Evolutionary conservation across 2,797 vertebrate species (phyloP), one percentile per base, ranked within the genome.

Genomic region (Notolabrus celidotus): DNA sequence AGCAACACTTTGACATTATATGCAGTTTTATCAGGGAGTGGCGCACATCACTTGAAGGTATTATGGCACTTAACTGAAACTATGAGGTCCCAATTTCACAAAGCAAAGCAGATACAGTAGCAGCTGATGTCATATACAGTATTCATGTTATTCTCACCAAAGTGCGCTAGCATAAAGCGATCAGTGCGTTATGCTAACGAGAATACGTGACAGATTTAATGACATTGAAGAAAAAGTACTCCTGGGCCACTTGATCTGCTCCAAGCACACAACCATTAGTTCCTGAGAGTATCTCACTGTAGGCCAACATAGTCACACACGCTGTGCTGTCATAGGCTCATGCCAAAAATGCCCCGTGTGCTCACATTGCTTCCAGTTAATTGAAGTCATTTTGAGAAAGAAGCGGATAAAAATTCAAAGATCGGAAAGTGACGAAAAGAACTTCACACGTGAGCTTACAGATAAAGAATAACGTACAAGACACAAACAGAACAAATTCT

Each of bases 241-340:
- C 33, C 51, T 22, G 61, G 65, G 59, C 65, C 63, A 29, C 63
- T 55, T 65, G 47, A 56, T 63, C 67, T 54, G 43, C 60, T n/a
- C n/a, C n/a, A n/a, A n/a, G n/a, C n/a, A n/a, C n/a, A n/a, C n/a
- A n/a, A n/a, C 60, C 52, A 52, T 49, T 76, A 55, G 75, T 87
- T 85, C 88, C 89, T 87, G 86, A 91, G 89, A 80, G 31, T 63
- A 68, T 83, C 80, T 79, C 82, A 61, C 49, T 63, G 19, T 15
- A 47, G 53, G 75, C 63, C 73, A 77, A 64, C 67, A 53, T n/a
- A 61, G 23, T 31, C 74, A 10, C 56, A 53, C 33, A 50, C 1
- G 72, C 23, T 33, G 69, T 22, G 62, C 58, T 42, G 19, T 17
- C 29, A 66, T 42, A 52, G 54, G 74, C 67, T 70, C 23, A 7